These are phyloP conservation scores for Notarius lentiginosus DNA, from an alignment of 2,113 vertebrate genomes.

Conservation along the genomic window DNA sequence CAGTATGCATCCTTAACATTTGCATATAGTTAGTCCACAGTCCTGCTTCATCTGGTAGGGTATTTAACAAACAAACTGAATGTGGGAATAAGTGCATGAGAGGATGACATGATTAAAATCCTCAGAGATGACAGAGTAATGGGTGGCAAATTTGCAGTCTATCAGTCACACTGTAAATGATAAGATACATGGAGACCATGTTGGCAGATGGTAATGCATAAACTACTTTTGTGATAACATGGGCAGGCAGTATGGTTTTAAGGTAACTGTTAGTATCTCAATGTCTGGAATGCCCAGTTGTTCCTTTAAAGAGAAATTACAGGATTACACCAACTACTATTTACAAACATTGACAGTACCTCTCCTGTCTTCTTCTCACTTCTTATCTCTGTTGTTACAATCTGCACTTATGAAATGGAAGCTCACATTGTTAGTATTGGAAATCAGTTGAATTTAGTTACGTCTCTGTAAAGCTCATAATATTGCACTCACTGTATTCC, in stretches of 20 bases:
- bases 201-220: background rate
- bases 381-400: background rate
- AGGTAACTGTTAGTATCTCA: conserved; percentile 5
- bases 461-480: background rate
- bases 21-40: background rate
- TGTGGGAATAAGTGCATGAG: background rate
- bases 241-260: conserved; percentile 13
- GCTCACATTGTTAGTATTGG: background rate
- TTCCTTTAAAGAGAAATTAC: conserved; percentile 4
- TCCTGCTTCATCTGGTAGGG: background rate
- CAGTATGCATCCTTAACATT: background rate
- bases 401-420: background rate
- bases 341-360: conserved; percentile 1
- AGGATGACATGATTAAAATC: background rate
- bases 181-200: background rate
- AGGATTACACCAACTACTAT: conserved; percentile 22
- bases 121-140: background rate
- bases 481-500: background rate
- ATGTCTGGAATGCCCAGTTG: conserved; percentile 16
- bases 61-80: background rate
- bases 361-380: background rate
- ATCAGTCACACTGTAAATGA: conserved; percentile 3
- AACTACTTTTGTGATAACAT: conserved; percentile 10
- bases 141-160: background rate
- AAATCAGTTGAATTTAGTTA: background rate